Conservation (phyloP, 2,113 vertebrate species). For the Gallinago media region DNA sequence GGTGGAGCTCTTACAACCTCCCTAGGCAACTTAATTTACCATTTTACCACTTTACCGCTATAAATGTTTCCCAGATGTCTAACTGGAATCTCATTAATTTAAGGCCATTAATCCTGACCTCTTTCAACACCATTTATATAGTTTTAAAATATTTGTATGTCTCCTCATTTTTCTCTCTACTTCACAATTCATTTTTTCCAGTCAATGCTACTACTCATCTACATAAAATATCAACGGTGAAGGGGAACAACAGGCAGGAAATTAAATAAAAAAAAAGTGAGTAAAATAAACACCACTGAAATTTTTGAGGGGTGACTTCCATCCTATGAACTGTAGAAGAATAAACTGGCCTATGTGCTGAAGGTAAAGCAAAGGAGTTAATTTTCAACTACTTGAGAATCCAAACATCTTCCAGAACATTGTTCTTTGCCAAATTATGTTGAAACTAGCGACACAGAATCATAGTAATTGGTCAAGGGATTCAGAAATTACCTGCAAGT, state of each 20-base stretch:
- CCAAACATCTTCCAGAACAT: neutral
- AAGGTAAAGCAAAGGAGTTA: neutral
- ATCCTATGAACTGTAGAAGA: neutral
- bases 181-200: neutral
- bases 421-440: neutral
- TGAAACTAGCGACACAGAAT: neutral
- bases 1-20: neutral
- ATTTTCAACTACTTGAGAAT: neutral
- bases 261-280: neutral
- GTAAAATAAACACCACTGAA: neutral
- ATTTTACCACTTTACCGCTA: neutral
- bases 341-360: neutral
- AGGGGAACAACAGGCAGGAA: neutral
- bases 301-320: neutral
- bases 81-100: conserved; percentile 27
- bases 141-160: neutral
- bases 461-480: neutral
- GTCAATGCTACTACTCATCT: neutral
- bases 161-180: neutral
- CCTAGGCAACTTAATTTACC: neutral
- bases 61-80: conserved; percentile 7
- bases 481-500: neutral
- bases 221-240: neutral
- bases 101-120: neutral
- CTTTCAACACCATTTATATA: neutral